Conservation (phyloP, 2,113 vertebrate species). For the Stomatorhinus ivindoensis region DNA sequence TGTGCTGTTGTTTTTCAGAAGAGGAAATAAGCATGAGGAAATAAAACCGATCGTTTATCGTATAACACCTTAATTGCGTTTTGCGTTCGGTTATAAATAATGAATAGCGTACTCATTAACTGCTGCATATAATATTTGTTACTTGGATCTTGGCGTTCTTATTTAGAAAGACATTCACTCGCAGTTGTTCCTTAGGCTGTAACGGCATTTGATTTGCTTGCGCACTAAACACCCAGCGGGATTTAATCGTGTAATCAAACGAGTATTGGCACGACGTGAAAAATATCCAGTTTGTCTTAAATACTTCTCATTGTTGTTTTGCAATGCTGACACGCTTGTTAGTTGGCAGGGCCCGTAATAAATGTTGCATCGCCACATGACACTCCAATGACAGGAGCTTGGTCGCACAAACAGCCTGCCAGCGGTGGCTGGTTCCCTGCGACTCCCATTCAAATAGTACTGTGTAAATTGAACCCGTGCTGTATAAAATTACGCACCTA, state of each 20-base stretch:
- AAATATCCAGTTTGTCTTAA: neutral
- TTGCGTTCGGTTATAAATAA: neutral
- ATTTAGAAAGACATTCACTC: neutral
- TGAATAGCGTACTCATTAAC: neutral
- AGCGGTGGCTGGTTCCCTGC: conserved; percentile 40
- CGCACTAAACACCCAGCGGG: neutral
- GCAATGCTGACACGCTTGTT: neutral
- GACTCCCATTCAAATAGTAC: conserved; percentile 18
- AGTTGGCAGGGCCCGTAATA: neutral
- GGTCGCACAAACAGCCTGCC: neutral
- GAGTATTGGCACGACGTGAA: neutral
- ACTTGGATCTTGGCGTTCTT: neutral
- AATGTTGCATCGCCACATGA: neutral
- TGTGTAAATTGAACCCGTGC: neutral
- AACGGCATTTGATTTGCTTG: neutral
- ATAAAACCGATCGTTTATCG: neutral
- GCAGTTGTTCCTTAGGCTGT: neutral
- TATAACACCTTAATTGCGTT: neutral
- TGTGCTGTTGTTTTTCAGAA: neutral
- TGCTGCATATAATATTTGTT: neutral
- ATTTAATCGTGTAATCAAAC: neutral
- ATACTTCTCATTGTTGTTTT: neutral
- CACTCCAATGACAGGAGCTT: neutral
- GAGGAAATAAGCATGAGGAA: neutral
- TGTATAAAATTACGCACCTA: neutral